A percentile compares a stretch with the other conserved stretches of the same genome.
phyloP scores from a whole-genome alignment of 2,888 invertebrate genomes.

The Phaedon cochleariae region DNA sequence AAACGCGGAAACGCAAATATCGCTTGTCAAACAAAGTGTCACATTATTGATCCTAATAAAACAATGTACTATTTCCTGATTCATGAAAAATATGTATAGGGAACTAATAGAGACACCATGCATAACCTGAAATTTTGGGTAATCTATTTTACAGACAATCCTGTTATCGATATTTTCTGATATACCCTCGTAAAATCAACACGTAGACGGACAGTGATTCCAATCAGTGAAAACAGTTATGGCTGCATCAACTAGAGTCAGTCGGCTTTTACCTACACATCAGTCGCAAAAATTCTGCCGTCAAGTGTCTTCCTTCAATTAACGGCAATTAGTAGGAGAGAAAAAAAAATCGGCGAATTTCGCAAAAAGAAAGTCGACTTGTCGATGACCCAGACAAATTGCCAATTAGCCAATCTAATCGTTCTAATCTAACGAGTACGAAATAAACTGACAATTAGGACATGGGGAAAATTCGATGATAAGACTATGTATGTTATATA shows the following conservation, averaged over 20 bases:
- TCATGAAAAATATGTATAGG: too few species aligned
- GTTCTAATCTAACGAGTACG: conserved; percentile 4
- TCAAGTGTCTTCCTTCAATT: conserved; percentile 21
- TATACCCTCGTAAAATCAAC: neutral
- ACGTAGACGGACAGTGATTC: neutral
- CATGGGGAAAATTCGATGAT: neutral
- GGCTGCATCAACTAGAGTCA: too few species aligned
- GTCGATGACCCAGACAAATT: conserved; percentile 27
- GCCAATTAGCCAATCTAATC: conserved; percentile 19
- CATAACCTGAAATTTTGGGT: too few species aligned
- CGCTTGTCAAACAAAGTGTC: too few species aligned
- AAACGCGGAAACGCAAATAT: too few species aligned
- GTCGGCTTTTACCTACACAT: too few species aligned
- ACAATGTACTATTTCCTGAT: too few species aligned
- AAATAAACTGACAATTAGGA: conserved; percentile 19
- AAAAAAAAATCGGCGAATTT: conserved; percentile 31
- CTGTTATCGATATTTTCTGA: neutral
- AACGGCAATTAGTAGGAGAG: conserved; percentile 24
- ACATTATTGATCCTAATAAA: too few species aligned
- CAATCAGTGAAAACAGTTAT: too few species aligned
- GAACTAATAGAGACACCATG: too few species aligned
- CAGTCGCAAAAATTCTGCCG: conserved; percentile 1
- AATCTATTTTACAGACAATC: too few species aligned
- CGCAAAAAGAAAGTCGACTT: conserved; percentile 29
- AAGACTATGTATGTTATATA: too few species aligned